Evolutionary conservation across 1,140 invertebrate species (phyloP).

Genomic region (Drosophila sucinea): DNA sequence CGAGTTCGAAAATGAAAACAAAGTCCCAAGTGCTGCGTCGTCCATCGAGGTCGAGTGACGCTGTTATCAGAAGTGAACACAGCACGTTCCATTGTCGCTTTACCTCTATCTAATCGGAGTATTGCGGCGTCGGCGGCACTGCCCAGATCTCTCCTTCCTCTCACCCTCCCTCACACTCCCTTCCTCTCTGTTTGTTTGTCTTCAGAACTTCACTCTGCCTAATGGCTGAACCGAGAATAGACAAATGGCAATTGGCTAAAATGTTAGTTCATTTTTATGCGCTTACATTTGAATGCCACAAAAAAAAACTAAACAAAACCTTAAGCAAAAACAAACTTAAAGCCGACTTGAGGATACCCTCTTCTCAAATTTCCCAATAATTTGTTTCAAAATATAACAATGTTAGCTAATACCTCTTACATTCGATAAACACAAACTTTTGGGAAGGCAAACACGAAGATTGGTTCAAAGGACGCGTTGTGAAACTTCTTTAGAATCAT

Average conservation of each 20-base stretch:
- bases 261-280: constrained; percentile 31
- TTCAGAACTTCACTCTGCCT: constrained; percentile 17
- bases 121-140: constrained; percentile 39
- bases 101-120: constrained; percentile 63
- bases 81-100: constrained; percentile 77
- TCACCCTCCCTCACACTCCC: constrained; percentile 12
- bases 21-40: constrained; percentile 34
- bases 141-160: constrained; percentile 31
- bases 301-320: constrained; percentile 2
- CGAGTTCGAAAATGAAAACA: constrained; percentile 21
- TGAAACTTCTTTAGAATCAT: too few relatives aligned
- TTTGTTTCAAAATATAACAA: too few relatives aligned
- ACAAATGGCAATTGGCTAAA: constrained; percentile 23
- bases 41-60: constrained; percentile 12
- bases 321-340: background rate
- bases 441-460: too few relatives aligned
- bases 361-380: too few relatives aligned
- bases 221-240: constrained; percentile 7
- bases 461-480: too few relatives aligned
- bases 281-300: constrained; percentile 23
- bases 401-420: too few relatives aligned
- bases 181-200: constrained; percentile 2
- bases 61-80: constrained; percentile 71
- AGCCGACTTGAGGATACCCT: background rate
- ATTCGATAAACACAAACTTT: too few relatives aligned